A percentile compares a stretch with the other conserved stretches of the same genome.
Evolutionary conservation across 2,888 invertebrate genomes (phyloP).

Genomic region (Hymenopus coronatus): DNA sequence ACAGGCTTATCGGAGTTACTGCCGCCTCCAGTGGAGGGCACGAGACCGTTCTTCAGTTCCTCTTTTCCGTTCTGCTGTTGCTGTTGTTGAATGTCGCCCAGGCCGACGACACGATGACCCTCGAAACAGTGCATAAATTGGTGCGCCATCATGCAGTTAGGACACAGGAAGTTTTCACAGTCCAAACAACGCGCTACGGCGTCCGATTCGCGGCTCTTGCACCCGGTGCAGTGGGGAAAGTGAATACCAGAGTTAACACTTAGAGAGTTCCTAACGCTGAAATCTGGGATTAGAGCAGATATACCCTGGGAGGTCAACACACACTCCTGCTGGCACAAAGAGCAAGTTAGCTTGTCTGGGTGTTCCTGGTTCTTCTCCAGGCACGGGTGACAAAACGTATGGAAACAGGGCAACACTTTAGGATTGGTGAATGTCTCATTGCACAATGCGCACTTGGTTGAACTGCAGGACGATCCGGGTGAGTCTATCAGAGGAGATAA

Average conservation of each 20-base stretch:
- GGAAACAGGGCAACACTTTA: conserved; percentile 76
- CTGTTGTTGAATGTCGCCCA: conserved; percentile 43
- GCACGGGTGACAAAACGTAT: conserved; percentile 81
- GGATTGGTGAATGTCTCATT: conserved; percentile 72
- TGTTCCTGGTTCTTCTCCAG: conserved; percentile 66
- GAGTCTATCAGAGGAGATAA: conserved; percentile 55
- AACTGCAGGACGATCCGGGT: conserved; percentile 80
- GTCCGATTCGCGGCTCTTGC: conserved; percentile 91
- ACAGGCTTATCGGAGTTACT: conserved; percentile 57
- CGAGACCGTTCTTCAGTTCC: conserved; percentile 50
- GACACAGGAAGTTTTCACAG: conserved; percentile 93
- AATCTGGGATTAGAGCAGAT: conserved; percentile 66
- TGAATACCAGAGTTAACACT: conserved; percentile 38
- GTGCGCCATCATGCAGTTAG: conserved; percentile 97
- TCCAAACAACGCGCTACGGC: conserved; percentile 95
- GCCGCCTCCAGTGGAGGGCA: conserved; percentile 31
- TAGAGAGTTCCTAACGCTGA: conserved; percentile 52
- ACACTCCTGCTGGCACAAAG: conserved; percentile 59
- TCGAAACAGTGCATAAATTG: conserved; percentile 99
- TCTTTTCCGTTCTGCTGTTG: conserved; percentile 43
- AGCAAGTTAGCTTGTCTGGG: conserved; percentile 68
- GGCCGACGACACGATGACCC: conserved; percentile 80
- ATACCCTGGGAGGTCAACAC: conserved; percentile 55
- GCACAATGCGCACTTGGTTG: conserved; percentile 65
- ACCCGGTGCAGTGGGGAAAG: conserved; percentile 84